These are phyloP conservation scores for Theristicus caerulescens DNA, from an alignment of 2,113 vertebrate species.

Conservation along the genomic window DNA sequence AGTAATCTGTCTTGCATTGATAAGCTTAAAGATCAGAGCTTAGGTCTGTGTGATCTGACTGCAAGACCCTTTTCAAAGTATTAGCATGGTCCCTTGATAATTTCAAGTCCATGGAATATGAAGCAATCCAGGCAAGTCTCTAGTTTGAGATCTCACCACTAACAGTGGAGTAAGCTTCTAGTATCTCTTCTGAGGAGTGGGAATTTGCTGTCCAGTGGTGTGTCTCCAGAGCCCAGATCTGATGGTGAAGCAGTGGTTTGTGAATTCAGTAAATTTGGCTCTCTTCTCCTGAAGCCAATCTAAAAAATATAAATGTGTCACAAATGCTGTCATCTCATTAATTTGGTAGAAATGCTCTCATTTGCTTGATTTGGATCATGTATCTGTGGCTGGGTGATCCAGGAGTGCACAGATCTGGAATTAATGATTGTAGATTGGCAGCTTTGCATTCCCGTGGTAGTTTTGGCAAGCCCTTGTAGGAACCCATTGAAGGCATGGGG, in stretches of 20 bases:
- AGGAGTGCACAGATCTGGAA: not conserved
- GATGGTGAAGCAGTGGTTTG: not conserved
- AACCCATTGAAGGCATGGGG: not conserved
- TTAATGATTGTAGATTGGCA: not conserved
- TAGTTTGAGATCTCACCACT: not conserved
- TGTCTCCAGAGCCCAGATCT: not conserved
- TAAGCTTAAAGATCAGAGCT: not conserved
- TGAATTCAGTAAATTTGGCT: not conserved
- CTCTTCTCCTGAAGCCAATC: not conserved
- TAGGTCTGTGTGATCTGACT: not conserved
- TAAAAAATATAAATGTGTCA: not conserved
- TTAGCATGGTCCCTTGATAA: not conserved
- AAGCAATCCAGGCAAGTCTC: not conserved
- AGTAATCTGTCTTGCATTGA: not conserved
- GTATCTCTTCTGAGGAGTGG: not conserved
- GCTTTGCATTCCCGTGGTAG: not conserved
- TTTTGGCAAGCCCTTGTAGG: not conserved
- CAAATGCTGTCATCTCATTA: not conserved
- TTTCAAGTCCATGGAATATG: not conserved
- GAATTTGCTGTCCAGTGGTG: not conserved
- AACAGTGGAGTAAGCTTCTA: not conserved
- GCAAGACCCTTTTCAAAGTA: not conserved
- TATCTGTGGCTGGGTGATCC: not conserved
- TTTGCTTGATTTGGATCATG: not conserved
- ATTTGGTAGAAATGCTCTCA: not conserved